Evolutionary conservation across 1,140 invertebrate genomes (phyloP).

Genomic region (Drosophila aff.): DNA sequence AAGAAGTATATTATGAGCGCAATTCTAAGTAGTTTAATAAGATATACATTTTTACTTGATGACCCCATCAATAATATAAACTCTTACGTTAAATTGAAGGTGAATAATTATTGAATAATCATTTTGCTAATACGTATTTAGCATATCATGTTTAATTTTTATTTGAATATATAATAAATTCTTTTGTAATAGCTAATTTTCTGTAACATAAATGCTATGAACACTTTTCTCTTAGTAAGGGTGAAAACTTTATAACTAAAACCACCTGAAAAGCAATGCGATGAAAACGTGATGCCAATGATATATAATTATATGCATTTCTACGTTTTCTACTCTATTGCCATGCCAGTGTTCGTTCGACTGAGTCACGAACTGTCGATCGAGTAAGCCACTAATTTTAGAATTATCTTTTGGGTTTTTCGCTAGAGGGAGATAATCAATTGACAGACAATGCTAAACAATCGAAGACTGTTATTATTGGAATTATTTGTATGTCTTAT

Average conservation of each 20-base stretch:
- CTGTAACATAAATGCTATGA: neutral
- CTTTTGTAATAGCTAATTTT: neutral
- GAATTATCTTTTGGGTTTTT: constrained; percentile 46
- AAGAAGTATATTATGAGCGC: too few species aligned
- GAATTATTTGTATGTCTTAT: constrained; percentile 14
- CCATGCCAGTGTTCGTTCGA: neutral
- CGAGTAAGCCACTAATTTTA: constrained; percentile 48
- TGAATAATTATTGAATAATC: too few species aligned
- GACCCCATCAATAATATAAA: too few species aligned
- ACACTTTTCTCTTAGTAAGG: neutral
- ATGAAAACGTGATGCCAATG: neutral
- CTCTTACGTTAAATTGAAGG: too few species aligned
- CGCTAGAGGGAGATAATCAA: constrained; percentile 28
- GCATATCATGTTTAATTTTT: neutral
- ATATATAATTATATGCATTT: constrained; percentile 5
- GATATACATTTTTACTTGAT: too few species aligned
- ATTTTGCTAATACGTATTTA: neutral
- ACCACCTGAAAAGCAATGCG: neutral
- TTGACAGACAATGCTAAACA: constrained; percentile 33
- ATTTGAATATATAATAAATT: neutral
- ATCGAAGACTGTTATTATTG: constrained; percentile 28
- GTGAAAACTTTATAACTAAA: neutral
- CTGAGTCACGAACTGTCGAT: constrained; percentile 29
- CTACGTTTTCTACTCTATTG: constrained; percentile 2
- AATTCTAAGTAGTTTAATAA: too few species aligned